Base-by-base conservation (phyloP, 23 tunicate species). In the Oikopleura dioica region DNA sequence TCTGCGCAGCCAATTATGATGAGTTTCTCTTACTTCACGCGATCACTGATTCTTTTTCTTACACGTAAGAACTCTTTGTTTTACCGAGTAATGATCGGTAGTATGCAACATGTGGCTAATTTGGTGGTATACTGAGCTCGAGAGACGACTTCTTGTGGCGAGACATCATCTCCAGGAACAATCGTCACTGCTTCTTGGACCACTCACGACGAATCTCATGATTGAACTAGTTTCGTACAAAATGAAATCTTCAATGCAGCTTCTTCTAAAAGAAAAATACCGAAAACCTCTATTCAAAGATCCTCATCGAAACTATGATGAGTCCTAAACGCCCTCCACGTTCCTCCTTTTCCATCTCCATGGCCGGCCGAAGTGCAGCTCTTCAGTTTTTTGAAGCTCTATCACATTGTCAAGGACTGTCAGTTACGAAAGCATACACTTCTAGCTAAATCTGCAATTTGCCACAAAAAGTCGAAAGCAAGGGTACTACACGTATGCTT, bases 81-180 rank as follows among this genome's bases (percentile, higher is more conserved):
- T n/a, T n/a, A n/a, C n/a, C n/a, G n/a, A n/a, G n/a, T n/a, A n/a
- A n/a, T n/a, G n/a, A n/a, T n/a, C n/a, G n/a, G n/a, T n/a, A n/a
- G n/a, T n/a, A n/a, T n/a, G n/a, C n/a, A n/a, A n/a, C n/a, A 63
- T 63, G 29, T 63, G 72, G 72, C 72, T 63, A 2, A 28, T 63
- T 23, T 63, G 72, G 72, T 63, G 72, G 72, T 63, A 63, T 63
- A 31, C 33, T 63, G 72, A 63, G 33, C 72, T 63, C 26, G 72
- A 63, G 33, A 23, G 72, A 23, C 29, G 72, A 28, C 33, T 63
- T 4, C 33, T 63, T 23, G 72, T 63, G 30, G 72, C 72, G 32
- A 24, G 72, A 28, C 72, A 63, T 63, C 72, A 63, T 31, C 26
- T 63, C 16, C 29, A 23, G 33, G 72, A 63, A 23, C 16, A 31